A percentile compares a stretch with the other conserved stretches of the same genome.
phyloP scores from a whole-genome alignment of 1,140 invertebrate species.

The Cepaea nemoralis region DNA sequence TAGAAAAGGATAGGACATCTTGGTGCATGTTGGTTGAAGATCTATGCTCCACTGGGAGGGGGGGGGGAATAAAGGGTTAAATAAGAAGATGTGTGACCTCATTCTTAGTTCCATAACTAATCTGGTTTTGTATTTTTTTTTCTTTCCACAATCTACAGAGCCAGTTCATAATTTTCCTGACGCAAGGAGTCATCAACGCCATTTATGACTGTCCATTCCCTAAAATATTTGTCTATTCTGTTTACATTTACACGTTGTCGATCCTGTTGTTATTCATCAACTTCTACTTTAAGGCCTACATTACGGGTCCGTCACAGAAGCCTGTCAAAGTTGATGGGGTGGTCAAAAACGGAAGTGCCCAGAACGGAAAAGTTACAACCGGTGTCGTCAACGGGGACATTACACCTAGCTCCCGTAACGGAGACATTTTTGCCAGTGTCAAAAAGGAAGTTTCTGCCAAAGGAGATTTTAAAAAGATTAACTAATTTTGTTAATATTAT shows the following conservation, averaged over 20 bases:
- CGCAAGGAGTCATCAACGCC: slow-evolving; percentile 85
- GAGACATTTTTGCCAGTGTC: neutral
- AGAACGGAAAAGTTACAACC: neutral
- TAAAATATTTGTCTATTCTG: slow-evolving; percentile 44
- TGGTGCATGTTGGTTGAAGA: too few species aligned
- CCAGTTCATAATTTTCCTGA: slow-evolving; percentile 87
- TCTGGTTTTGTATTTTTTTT: too few species aligned
- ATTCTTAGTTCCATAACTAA: too few species aligned
- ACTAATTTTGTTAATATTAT: neutral
- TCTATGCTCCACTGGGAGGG: too few species aligned
- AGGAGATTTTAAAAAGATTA: slow-evolving; percentile 1
- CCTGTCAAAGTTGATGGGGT: neutral
- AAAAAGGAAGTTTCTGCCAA: neutral
- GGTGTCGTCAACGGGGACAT: neutral
- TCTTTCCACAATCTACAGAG: slow-evolving; percentile 74
- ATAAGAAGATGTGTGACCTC: too few species aligned
- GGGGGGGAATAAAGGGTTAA: too few species aligned
- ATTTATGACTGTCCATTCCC: slow-evolving; percentile 87
- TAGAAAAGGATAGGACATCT: too few species aligned
- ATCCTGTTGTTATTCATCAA: slow-evolving; percentile 91
- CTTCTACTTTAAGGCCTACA: slow-evolving; percentile 78
- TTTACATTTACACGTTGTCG: slow-evolving; percentile 87
- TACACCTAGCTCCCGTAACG: neutral
- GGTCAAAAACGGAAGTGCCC: slow-evolving; percentile 14
- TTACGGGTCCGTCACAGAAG: neutral